Evolutionary conservation across 2,113 vertebrate species (phyloP), one percentile per base, ranked within the genome.

Genomic region (Phyllostomus hastatus): DNA sequence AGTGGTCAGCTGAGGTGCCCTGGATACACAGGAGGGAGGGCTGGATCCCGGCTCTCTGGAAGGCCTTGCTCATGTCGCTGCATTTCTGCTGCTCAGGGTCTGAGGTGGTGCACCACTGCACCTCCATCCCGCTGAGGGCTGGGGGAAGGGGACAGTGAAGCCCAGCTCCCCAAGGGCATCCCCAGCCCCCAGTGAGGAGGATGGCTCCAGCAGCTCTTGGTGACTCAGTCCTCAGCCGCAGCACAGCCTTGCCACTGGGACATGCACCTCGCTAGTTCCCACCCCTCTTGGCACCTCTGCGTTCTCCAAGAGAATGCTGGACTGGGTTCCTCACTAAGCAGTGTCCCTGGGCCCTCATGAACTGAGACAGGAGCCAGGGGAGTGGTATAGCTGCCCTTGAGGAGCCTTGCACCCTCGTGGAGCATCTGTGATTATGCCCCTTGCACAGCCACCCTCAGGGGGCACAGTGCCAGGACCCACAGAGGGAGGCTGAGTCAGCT

Each of bases 81-180:
- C 99, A 99, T 94, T 99, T 99, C 59, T 20, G 92, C 94, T 98
- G 98, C 95, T 99, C 99, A 0, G 67, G 28, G 0, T 98, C 79
- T 0, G 99, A 99, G 95, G 98, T 95, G 3, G 99, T 98, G 97
- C 99, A 99, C 99, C 99, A 99, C 15, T 97, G 98, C 95, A 99
- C 75, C 72, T 73, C 98, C 57, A 90, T 97, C 96, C 99, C 96
- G 14, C 98, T 2, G 0, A 97, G 97, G 16, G 86, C 99, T 99
- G 97, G 15, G 84, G 46, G 35, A 1, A 43, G 59, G 66, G 66
- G 24, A 69, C 57, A 72, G 92, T 95, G 81, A 94, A 76, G 73
- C 17, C 17, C 4, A 0, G 33, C 7, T 20, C n/a, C 26, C 22
- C 19, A 11, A 0, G 0, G 35, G 35, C 26, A 11, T 3, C 33